These are phyloP conservation scores for Cassiopea xamachana DNA, from an alignment of 30 jellyfish, hydroid and myxozoan genomes.

Conservation along the genomic window DNA sequence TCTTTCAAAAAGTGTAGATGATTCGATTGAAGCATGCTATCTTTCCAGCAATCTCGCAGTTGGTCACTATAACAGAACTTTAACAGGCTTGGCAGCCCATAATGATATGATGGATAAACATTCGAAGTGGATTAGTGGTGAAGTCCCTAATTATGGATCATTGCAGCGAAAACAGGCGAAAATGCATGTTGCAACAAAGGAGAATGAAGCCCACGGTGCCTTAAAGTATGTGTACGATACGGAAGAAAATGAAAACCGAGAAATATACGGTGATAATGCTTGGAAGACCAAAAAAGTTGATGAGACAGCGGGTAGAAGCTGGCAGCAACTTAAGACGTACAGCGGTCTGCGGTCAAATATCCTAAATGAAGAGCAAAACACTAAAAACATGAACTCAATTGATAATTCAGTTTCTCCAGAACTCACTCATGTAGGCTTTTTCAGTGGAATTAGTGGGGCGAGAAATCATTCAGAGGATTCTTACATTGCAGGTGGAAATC, in stretches of 20 bases:
- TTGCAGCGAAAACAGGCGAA: slow-evolving; percentile 30
- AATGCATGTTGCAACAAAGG: background rate
- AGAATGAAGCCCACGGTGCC: background rate
- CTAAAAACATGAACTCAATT: background rate
- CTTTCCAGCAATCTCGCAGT: background rate
- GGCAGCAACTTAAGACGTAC: background rate
- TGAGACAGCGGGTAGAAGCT: background rate
- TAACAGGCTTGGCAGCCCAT: background rate
- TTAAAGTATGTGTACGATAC: background rate
- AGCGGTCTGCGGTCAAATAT: background rate
- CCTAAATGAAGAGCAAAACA: background rate
- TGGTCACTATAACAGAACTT: background rate
- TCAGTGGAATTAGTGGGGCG: background rate
- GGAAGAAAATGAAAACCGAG: too few relatives aligned
- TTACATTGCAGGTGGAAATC: background rate
- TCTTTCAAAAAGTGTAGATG: background rate
- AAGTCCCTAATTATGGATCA: slow-evolving; percentile 15
- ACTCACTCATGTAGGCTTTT: background rate
- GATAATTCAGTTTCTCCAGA: background rate
- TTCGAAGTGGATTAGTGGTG: slow-evolving; percentile 21
- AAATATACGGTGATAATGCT: too few relatives aligned
- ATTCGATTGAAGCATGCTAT: background rate
- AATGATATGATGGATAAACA: background rate
- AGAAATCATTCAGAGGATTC: background rate
- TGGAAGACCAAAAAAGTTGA: background rate